These are phyloP conservation scores for Trematomus bernacchii DNA, from an alignment of 2,797 vertebrate species.

Conservation along the genomic window DNA sequence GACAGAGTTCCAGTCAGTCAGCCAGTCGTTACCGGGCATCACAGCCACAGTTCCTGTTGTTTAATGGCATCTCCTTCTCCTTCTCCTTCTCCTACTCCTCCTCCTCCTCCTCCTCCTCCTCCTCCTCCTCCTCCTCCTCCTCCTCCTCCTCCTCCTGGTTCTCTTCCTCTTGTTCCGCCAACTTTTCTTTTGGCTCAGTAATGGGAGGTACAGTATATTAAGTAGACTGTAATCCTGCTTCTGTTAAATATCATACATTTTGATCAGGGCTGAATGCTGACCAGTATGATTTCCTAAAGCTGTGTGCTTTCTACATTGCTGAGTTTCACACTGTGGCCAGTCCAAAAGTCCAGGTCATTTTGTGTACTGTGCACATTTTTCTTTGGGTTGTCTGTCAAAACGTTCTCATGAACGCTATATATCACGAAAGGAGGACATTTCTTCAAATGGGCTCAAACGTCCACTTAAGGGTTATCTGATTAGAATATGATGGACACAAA, in stretches of 20 bases:
- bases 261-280: background rate
- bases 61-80: slow-evolving; percentile 21
- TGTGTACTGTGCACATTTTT: background rate
- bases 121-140: slow-evolving; percentile 18
- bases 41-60: slow-evolving; percentile 25
- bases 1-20: slow-evolving; percentile 36
- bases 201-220: background rate
- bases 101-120: slow-evolving; percentile 4
- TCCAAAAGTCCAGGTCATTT: background rate
- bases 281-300: background rate
- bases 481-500: no score
- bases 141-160: slow-evolving; percentile 12
- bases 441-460: no score
- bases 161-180: slow-evolving; percentile 28
- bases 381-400: no score
- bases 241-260: background rate
- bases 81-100: background rate
- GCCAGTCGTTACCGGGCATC: slow-evolving; percentile 8
- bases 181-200: slow-evolving; percentile 10
- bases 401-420: no score
- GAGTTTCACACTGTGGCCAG: background rate
- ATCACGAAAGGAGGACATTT: no score
- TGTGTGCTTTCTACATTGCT: background rate
- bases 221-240: background rate
- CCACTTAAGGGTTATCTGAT: no score